Percentiles rank a stretch among this genome's conserved stretches.
phyloP scores from a whole-genome alignment of 2,888 invertebrate genomes.

The Druceiella hillmani region DNA sequence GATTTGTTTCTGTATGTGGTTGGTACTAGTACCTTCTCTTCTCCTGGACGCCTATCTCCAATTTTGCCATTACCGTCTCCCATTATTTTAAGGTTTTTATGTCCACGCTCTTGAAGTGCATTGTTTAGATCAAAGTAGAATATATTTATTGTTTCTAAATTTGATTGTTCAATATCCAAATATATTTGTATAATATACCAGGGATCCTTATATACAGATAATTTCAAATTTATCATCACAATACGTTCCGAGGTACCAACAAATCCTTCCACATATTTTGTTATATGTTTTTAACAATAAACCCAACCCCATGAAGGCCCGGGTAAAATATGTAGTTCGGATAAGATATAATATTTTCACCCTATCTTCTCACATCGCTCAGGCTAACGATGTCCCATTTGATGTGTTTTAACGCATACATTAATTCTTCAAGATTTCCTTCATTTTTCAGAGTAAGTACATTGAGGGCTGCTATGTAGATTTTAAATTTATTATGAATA shows the following conservation, averaged over 20 bases:
- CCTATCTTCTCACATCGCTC: no score
- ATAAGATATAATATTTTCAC: conserved; percentile 4
- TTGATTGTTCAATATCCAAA: conserved; percentile 23
- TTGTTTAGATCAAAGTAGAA: conserved; percentile 23
- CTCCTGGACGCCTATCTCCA: conserved; percentile 19
- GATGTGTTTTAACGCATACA: no score
- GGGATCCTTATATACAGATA: conserved; percentile 22
- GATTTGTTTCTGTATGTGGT: conserved; percentile 15
- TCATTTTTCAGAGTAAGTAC: no score
- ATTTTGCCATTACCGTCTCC: conserved; percentile 21
- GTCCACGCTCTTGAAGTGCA: conserved; percentile 16
- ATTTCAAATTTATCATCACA: conserved; percentile 22
- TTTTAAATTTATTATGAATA: no score
- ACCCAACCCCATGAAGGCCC: conserved; percentile 23
- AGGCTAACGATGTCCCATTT: no score
- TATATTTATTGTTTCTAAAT: conserved; percentile 16
- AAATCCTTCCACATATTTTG: conserved; percentile 18
- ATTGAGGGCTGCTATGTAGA: no score
- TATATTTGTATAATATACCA: conserved; percentile 25
- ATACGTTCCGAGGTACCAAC: conserved; percentile 25
- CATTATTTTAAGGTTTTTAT: conserved; percentile 23
- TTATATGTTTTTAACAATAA: conserved; percentile 22
- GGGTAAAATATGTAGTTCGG: conserved; percentile 19
- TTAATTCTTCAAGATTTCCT: no score
- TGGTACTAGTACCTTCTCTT: conserved; percentile 18